Percentiles rank a stretch among this genome's conserved stretches.
These are phyloP conservation scores for Drosophila lutescens DNA, from an alignment of 2,888 invertebrate genomes.

Conservation along the genomic window DNA sequence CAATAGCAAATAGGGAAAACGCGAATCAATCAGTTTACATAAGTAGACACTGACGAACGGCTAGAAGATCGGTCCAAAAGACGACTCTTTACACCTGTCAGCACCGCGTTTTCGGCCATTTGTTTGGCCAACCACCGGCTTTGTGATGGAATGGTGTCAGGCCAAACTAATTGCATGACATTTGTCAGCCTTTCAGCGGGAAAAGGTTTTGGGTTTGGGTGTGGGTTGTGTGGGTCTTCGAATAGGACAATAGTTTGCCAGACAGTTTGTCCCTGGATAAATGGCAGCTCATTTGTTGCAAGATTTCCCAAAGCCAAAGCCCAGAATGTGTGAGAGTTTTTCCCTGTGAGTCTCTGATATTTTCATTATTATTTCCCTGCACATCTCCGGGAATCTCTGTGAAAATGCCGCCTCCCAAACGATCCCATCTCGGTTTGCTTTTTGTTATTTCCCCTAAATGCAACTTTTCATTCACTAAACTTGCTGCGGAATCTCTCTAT, in stretches of 20 bases:
- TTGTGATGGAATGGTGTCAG: conserved; percentile 76
- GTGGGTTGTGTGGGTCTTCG: conserved; percentile 3
- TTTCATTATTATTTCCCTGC: conserved; percentile 49
- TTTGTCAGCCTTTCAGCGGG: conserved; percentile 71
- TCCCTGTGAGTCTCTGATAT: conserved; percentile 39
- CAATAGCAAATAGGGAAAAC: conserved; percentile 36
- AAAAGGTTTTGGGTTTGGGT: conserved; percentile 13
- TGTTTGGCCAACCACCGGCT: conserved; percentile 47
- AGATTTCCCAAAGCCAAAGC: conserved; percentile 56
- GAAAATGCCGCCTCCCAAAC: conserved; percentile 60
- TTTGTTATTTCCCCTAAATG: conserved; percentile 60
- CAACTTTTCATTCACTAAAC: conserved; percentile 69
- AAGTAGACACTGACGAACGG: conserved; percentile 73
- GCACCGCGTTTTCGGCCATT: conserved; percentile 59
- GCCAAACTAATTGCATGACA: conserved; percentile 73
- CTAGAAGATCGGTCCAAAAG: conserved; percentile 4
- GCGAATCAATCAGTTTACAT: conserved; percentile 42
- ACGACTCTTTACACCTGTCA: conserved; percentile 60
- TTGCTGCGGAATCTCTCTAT: conserved; percentile 30
- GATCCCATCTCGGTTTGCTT: conserved; percentile 43
- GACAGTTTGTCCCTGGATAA: conserved; percentile 36
- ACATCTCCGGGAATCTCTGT: conserved; percentile 13
- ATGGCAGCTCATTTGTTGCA: conserved; percentile 40
- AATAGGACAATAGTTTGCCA: conserved; percentile 31
- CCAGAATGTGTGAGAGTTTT: conserved; percentile 44